These are phyloP conservation scores for Accipiter cooperii DNA, from an alignment of 2,113 vertebrate species.

Conservation along the genomic window DNA sequence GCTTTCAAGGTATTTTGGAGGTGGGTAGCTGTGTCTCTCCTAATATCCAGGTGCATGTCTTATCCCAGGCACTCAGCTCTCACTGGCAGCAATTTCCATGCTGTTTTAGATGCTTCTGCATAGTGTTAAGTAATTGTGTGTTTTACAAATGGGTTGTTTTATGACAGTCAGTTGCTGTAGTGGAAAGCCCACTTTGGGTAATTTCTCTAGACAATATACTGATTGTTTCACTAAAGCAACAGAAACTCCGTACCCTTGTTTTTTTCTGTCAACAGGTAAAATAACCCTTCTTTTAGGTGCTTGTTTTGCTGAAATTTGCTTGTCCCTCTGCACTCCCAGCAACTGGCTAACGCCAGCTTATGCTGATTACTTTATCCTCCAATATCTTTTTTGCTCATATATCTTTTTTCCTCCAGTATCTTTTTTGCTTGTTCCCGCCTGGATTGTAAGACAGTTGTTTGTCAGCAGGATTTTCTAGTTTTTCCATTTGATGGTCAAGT, in stretches of 20 bases:
- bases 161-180: neutral
- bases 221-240: neutral
- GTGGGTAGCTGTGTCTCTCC: neutral
- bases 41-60: neutral
- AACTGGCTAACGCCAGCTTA: neutral
- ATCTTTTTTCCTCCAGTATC: neutral
- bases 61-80: neutral
- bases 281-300: neutral
- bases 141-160: neutral
- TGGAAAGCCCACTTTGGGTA: neutral
- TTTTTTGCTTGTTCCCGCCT: neutral
- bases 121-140: neutral
- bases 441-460: neutral
- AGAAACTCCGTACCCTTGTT: fast-evolving
- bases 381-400: neutral
- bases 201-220: neutral
- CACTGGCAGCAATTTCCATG: neutral
- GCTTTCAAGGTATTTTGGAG: neutral
- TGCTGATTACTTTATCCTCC: neutral
- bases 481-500: neutral
- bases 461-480: neutral
- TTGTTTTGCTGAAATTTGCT: neutral
- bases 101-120: neutral
- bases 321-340: neutral
- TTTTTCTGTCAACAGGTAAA: neutral